Base-by-base conservation (phyloP, 2,888 invertebrate genomes). In the Oligia fasciuncula region DNA sequence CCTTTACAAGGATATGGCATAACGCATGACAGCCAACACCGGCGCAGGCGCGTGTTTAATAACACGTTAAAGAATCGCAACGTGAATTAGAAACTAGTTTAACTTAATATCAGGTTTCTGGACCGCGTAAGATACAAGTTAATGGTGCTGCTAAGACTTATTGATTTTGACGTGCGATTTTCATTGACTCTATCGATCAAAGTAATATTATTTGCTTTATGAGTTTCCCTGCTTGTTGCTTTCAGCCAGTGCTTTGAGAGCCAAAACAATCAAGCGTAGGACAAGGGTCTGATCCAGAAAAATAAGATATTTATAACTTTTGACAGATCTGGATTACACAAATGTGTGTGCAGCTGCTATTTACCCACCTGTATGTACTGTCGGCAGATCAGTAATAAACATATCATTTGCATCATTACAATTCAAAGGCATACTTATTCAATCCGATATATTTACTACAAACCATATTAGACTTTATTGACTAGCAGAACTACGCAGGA, bases 61-160 rank as follows among this genome's bases (percentile, higher is more conserved):
- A 78, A 85, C 23, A 87, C 76, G 79, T 79, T 70, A 82, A 79
- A 85, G 79, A 87, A 87, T 87, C 77, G 78, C 87, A 83, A 87
- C 66, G 78, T 74, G 86, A 81, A 87, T 87, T 83, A 71, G 79
- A 84, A 88, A 88, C 89, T 83, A 77, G 81, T 89, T 72, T n/a
- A 54, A 72, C 40, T 74, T 80, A 81, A 81, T 82, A 84, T 82
- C 76, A 84, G 76, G 81, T 78, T 85, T 76, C 60, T 82, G 72
- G 80, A 66, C 62, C 76, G 75, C 75, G 63, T 86, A 83, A 79
- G 54, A 73, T 73, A 86, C 83, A 73, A 68, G 49, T 63, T 77
- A 86, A 76, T 77, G 73, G 74, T 35, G 84, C 43, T 74, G 49
- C 11, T 83, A 72, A 78, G 79, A 76, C 29, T 85, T 68, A 77